Conservation (phyloP, 2,888 invertebrate genomes). For the Hydropsyche betteni region DNA sequence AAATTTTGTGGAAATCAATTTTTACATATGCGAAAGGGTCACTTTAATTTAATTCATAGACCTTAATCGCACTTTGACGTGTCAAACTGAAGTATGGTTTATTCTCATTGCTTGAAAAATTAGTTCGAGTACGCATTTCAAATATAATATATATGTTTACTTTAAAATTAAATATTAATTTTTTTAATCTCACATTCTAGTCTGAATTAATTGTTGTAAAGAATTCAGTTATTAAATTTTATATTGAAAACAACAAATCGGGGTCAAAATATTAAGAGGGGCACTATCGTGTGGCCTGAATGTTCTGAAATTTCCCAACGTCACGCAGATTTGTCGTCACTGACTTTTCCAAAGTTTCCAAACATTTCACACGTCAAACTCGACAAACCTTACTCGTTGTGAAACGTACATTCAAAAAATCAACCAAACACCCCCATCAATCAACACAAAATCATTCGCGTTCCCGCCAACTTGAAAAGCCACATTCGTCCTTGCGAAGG, state of each 20-base stretch:
- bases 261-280: constrained; percentile 33
- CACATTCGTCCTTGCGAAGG: no score
- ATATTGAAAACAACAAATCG: constrained; percentile 28
- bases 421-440: no score
- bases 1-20: constrained; percentile 11
- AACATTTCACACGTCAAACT: no score
- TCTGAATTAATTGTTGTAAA: background rate
- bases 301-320: constrained; percentile 33
- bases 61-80: constrained; percentile 46
- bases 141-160: no score
- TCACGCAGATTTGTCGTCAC: constrained; percentile 41
- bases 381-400: no score
- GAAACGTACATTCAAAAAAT: no score
- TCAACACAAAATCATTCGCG: no score
- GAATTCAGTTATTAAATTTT: background rate
- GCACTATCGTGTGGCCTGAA: constrained; percentile 28
- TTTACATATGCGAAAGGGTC: background rate
- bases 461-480: no score
- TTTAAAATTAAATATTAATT: no score
- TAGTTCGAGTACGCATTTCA: no score
- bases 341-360: background rate
- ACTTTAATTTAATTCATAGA: constrained; percentile 29
- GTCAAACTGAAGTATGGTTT: background rate
- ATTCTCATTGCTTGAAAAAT: no score
- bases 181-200: no score